Evolutionary conservation across 92 coral and sea anemone genomes (phyloP), one percentile per base, ranked within the genome.

Genomic region (Actinostola sp.): DNA sequence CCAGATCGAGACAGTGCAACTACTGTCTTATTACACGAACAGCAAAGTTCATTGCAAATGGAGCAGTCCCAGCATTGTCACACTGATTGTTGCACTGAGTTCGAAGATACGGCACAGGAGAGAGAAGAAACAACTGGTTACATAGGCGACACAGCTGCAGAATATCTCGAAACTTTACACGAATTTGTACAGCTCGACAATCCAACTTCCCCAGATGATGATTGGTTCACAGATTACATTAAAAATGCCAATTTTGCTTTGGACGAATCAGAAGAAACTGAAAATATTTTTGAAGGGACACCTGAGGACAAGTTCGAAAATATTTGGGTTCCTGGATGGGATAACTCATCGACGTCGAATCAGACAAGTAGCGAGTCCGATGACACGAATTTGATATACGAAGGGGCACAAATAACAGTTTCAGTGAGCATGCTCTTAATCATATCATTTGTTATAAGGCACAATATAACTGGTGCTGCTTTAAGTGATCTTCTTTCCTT

Each of bases 391-490:
- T 54, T 54, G 61, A 54, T 54, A 54, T 66, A 66, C 25, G 58
- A 49, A 19, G 81, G 81, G 1, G 49, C 82, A 15, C 34, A 49
- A 28, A 33, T 76, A 42, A 76, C 74, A 38, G 30, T 65, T 28
- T 56, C 65, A 23, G 66, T 54, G 19, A 79, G 90, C 70, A 31
- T 86, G 82, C 79, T 86, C 8, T 56, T 75, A 54, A 69, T 86
- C 35, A 75, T 86, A 14, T 67, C 86, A 14, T 86, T 79, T 77
- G 83, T 58, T 12, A 75, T 86, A 73, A 50, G 84, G 13, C 92
- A 86, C 60, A 29, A 57, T 43, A 55, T 85, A 14, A 24, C 83
- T 45, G 83, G 82, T 53, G 42, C 60, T 63, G 83, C 86, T 32
- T 46, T 85, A 38, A 70, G 39, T 54, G 90, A 85, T 63, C 52